Conservation (phyloP, 2,888 invertebrate genomes). For the Imbricaverruca yamaguchii region DNA sequence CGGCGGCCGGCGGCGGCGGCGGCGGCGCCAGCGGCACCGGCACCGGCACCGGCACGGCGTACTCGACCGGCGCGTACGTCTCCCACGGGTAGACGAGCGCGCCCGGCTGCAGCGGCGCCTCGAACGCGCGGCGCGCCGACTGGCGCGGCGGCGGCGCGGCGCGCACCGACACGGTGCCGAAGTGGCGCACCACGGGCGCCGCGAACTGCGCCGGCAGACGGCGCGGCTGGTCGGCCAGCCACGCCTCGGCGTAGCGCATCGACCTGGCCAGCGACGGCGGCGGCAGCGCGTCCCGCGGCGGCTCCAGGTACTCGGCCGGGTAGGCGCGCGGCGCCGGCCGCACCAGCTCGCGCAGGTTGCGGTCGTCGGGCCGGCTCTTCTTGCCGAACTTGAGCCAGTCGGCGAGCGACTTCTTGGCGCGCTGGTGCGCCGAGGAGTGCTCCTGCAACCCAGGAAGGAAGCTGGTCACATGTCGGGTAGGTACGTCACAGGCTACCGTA, state of each 20-base stretch:
- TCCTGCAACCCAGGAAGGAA: neutral
- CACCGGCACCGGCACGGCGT: conserved; percentile 7
- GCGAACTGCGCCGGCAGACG: conserved; percentile 2
- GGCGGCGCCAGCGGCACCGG: too few species aligned
- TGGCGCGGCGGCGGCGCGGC: neutral
- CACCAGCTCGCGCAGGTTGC: conserved; percentile 13
- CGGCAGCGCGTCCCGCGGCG: conserved; percentile 49
- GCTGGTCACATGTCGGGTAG: too few species aligned
- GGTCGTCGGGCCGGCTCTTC: neutral
- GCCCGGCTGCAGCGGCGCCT: neutral
- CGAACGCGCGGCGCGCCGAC: neutral
- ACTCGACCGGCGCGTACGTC: neutral
- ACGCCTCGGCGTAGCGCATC: conserved; percentile 76
- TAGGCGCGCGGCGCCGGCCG: neutral
- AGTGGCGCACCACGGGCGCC: neutral
- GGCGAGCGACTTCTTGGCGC: conserved; percentile 34
- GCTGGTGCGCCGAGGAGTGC: neutral
- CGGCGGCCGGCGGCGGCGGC: neutral
- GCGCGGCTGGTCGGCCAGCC: conserved; percentile 53
- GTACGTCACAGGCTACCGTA: too few species aligned
- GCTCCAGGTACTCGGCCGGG: neutral
- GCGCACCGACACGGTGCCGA: neutral
- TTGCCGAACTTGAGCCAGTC: conserved; percentile 30
- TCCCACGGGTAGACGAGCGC: neutral
- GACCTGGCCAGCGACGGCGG: conserved; percentile 66